Base-by-base conservation (phyloP, 2,113 vertebrate genomes). In the Guaruba guarouba region DNA sequence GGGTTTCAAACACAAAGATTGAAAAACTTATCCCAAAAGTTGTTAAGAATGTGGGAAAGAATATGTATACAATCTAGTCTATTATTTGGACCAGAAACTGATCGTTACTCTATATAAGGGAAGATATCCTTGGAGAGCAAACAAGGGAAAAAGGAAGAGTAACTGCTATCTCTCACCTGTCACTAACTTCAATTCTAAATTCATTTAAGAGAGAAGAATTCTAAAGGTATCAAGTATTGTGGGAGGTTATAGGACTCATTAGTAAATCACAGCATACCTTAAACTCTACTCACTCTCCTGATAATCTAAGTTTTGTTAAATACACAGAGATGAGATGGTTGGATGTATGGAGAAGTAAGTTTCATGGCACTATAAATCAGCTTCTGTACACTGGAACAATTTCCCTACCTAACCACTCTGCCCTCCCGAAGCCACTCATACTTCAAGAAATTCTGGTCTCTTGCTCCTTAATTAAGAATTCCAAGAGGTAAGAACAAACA, bases 401-500 rank as follows among this genome's bases (percentile, higher is more conserved):
- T 71, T 61, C 74, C 74, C 43, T 82, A 14, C 46, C 28, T 59
- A 67, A 37, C 16, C 57, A 9, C 29, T 78, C 25, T 54, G 48
- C 35, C 25, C 23, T 13, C 37, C 2, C 2, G 10, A 17, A 41
- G 28, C 48, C 82, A 33, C 37, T 76, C 90, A 39, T 5, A 27
- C 84, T 88, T 59, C 33, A 70, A 83, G 51, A 43, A 94, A 79
- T n/a, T 57, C 66, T 46, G 78, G 61, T 46, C 86, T 82, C 57
- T n/a, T 63, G 55, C 89, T 96, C 68, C 55, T 94, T 71, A 93
- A 92, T 82, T 79, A 75, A 86, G 68, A 92, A 93, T 84, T 59
- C 93, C 67, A 52, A 97, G 90, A 79, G 90, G 74, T 86, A 67
- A 91, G 74, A 95, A 92, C 85, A 97, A 86, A 92, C 63, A 90